Evolutionary conservation across 2,888 invertebrate species (phyloP).

Genomic region (Apomyelois bistriatella): DNA sequence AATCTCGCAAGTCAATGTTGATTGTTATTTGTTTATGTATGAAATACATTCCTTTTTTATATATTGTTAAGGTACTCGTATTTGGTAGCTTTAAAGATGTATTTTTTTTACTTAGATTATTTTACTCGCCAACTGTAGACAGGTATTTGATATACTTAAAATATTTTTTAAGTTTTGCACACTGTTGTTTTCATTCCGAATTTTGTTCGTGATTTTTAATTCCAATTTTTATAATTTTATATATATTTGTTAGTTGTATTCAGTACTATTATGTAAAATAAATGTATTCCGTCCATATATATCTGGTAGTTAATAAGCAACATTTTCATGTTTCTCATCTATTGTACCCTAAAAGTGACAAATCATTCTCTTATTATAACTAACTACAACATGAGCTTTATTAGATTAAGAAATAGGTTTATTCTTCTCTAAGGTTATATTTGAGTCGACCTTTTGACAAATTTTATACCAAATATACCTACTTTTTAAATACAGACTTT

Average conservation of each 20-base stretch:
- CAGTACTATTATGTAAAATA: neutral
- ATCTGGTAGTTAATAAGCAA: neutral
- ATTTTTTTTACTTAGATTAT: slow-evolving; percentile 12
- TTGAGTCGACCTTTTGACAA: slow-evolving; percentile 53
- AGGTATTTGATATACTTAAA: neutral
- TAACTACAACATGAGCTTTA: slow-evolving; percentile 61
- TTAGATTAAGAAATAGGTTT: slow-evolving; percentile 41
- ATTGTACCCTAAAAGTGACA: slow-evolving; percentile 11
- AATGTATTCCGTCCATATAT: slow-evolving; percentile 9
- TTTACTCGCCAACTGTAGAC: neutral
- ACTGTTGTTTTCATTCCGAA: slow-evolving; percentile 1
- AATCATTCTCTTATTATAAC: slow-evolving; percentile 36
- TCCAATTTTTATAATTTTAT: slow-evolving; percentile 20
- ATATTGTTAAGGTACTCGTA: slow-evolving; percentile 11
- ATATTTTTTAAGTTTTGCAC: neutral
- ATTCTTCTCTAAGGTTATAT: slow-evolving; percentile 48
- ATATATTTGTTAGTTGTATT: slow-evolving; percentile 12
- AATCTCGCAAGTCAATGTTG: slow-evolving; percentile 31
- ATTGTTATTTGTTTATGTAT: slow-evolving; percentile 34
- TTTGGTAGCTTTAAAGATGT: slow-evolving; percentile 23
- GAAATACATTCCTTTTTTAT: slow-evolving; percentile 41
- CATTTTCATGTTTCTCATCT: neutral
- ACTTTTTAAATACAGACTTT: slow-evolving; percentile 29
- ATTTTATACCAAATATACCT: slow-evolving; percentile 76
- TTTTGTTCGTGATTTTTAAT: slow-evolving; percentile 18